Conservation (phyloP, 2,888 invertebrate species). For the Polydrusus tereticollis region DNA sequence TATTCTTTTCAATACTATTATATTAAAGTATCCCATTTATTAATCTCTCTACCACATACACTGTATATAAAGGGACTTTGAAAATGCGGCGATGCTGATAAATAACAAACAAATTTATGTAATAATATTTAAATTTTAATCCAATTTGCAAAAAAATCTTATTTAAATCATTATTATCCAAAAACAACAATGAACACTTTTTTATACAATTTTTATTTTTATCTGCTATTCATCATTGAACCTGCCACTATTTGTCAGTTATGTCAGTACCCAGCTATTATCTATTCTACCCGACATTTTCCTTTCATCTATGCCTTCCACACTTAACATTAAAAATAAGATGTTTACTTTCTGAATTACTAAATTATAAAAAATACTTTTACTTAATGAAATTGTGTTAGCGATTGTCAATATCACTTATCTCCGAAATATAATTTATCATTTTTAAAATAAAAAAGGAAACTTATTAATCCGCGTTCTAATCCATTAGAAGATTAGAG, state of each 20-base stretch:
- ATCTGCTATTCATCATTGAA: background rate
- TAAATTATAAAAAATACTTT: slow-evolving; percentile 29
- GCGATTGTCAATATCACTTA: slow-evolving; percentile 33
- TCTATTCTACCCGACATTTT: background rate
- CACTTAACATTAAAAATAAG: slow-evolving; percentile 25
- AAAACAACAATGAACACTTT: no score
- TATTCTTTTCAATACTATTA: no score
- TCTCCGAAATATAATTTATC: slow-evolving; percentile 33
- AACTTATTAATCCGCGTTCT: slow-evolving; percentile 25
- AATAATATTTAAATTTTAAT: no score
- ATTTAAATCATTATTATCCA: no score
- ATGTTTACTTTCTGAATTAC: slow-evolving; percentile 36
- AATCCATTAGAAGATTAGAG: slow-evolving; percentile 40
- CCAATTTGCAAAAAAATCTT: no score
- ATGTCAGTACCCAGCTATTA: background rate
- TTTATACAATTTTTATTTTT: no score
- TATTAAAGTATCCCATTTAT: no score
- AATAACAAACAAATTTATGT: no score
- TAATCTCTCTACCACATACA: no score
- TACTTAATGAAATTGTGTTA: slow-evolving; percentile 36
- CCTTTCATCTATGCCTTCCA: slow-evolving; percentile 28
- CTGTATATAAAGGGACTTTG: no score
- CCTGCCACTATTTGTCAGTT: background rate
- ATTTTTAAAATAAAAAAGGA: slow-evolving; percentile 36
- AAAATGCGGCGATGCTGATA: no score